A percentile compares a stretch with the other conserved stretches of the same genome.
Evolutionary conservation across 1,140 invertebrate genomes (phyloP).

Genomic region (Scaptomyza pallida): DNA sequence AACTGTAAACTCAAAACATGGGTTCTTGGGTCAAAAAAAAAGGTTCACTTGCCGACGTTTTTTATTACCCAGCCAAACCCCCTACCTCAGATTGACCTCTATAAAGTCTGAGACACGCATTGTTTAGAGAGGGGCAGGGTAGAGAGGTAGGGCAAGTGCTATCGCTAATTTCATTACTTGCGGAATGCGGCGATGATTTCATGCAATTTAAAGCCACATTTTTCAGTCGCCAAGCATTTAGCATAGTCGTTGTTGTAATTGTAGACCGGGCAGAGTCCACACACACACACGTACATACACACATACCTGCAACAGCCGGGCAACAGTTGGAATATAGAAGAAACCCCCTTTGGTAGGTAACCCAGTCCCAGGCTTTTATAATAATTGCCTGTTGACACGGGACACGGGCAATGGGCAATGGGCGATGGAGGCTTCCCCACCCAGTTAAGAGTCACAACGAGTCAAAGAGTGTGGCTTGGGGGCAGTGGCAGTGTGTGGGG

Average conservation of each 20-base stretch:
- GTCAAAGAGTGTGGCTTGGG: constrained; percentile 1
- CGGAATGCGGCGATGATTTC: constrained; percentile 78
- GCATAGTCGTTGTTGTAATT: constrained; percentile 63
- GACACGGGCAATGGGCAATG: constrained; percentile 59
- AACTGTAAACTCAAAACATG: not conserved
- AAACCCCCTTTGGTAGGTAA: too few relatives aligned
- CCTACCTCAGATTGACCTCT: constrained; percentile 32
- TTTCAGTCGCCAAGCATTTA: constrained; percentile 76
- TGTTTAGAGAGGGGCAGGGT: constrained; percentile 3
- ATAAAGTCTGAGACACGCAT: constrained; percentile 44
- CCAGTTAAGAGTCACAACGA: constrained; percentile 27
- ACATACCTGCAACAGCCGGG: not conserved
- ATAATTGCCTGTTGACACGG: constrained; percentile 83
- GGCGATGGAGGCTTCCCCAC: too few relatives aligned
- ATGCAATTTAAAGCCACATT: constrained; percentile 81
- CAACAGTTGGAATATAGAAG: constrained; percentile 34
- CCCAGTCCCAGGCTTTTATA: constrained; percentile 67
- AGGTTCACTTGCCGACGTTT: constrained; percentile 42
- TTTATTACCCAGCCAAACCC: constrained; percentile 26
- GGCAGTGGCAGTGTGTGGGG: not conserved
- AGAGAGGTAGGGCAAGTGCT: constrained; percentile 20
- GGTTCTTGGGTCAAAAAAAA: constrained; percentile 15
- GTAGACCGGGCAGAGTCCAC: constrained; percentile 12
- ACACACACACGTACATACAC: not conserved
- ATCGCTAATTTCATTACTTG: constrained; percentile 77